phyloP scores from a whole-genome alignment of 2,113 vertebrate genomes.

The Crotalus viridis region DNA sequence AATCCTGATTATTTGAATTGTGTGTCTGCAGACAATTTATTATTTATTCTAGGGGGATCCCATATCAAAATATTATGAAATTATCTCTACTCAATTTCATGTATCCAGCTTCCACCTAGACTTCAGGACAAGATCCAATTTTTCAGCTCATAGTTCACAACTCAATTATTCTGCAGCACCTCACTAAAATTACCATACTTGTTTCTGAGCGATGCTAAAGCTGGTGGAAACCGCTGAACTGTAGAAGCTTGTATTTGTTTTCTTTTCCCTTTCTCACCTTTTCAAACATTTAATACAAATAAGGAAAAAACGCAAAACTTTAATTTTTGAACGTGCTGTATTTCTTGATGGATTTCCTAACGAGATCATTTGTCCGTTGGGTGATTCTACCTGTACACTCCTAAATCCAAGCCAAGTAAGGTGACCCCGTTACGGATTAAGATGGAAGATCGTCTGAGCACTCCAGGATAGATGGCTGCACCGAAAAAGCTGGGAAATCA shows the following conservation, averaged over 20 bases:
- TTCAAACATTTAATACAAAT: background rate
- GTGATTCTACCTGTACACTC: background rate
- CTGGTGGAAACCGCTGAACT: background rate
- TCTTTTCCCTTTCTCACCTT: background rate
- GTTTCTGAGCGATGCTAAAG: background rate
- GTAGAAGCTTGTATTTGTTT: background rate
- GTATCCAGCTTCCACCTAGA: background rate
- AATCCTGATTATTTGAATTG: background rate
- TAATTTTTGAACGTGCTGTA: background rate
- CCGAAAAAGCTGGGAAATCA: background rate
- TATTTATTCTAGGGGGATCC: background rate
- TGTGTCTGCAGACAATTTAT: background rate
- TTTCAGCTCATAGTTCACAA: background rate
- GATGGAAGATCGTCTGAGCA: background rate
- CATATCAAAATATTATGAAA: background rate
- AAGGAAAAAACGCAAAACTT: background rate
- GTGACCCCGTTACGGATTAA: background rate
- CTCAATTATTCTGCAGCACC: background rate
- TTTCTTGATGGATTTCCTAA: background rate
- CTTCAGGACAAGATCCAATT: background rate
- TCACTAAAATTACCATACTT: background rate
- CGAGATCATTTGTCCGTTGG: background rate
- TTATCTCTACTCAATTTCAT: background rate
- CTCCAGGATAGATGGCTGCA: background rate
- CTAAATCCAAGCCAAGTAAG: background rate